A percentile compares a stretch with the other conserved stretches of the same genome.
phyloP scores from a whole-genome alignment of 2,888 invertebrate species.

The Microctonus brassicae region DNA sequence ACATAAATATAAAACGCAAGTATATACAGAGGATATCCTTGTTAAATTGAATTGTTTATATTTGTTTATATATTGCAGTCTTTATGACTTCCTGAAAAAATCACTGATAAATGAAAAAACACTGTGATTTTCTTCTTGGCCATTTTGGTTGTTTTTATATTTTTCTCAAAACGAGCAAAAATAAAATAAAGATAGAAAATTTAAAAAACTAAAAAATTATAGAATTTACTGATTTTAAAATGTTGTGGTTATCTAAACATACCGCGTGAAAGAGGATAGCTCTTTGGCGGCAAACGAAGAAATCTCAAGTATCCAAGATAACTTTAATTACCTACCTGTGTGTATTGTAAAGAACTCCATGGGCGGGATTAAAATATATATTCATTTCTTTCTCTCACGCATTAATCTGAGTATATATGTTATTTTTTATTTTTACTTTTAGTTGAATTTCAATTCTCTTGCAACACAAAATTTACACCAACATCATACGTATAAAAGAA shows the following conservation, averaged over 20 bases:
- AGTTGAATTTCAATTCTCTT: constrained; percentile 25
- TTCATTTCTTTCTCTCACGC: constrained; percentile 20
- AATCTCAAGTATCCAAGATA: constrained; percentile 46
- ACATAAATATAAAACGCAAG: no score
- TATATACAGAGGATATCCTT: not conserved
- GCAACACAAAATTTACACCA: not conserved
- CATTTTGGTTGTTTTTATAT: no score
- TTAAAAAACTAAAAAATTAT: not conserved
- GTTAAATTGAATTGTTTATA: not conserved
- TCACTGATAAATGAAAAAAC: not conserved
- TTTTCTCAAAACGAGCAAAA: not conserved
- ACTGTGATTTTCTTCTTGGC: constrained; percentile 19
- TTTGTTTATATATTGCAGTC: constrained; percentile 1
- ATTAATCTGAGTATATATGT: constrained; percentile 23
- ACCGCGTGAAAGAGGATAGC: constrained; percentile 24
- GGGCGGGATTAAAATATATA: constrained; percentile 19
- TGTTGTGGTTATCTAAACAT: constrained; percentile 37
- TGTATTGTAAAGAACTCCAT: constrained; percentile 41
- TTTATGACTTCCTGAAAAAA: constrained; percentile 26
- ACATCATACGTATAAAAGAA: no score
- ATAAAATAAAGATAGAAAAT: not conserved
- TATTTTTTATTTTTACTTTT: constrained; percentile 5
- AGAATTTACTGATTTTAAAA: constrained; percentile 23
- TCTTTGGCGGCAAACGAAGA: constrained; percentile 42
- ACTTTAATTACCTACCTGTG: constrained; percentile 46